These are phyloP conservation scores for Nettapus auritus DNA, from an alignment of 2,113 vertebrate genomes.

Conservation along the genomic window DNA sequence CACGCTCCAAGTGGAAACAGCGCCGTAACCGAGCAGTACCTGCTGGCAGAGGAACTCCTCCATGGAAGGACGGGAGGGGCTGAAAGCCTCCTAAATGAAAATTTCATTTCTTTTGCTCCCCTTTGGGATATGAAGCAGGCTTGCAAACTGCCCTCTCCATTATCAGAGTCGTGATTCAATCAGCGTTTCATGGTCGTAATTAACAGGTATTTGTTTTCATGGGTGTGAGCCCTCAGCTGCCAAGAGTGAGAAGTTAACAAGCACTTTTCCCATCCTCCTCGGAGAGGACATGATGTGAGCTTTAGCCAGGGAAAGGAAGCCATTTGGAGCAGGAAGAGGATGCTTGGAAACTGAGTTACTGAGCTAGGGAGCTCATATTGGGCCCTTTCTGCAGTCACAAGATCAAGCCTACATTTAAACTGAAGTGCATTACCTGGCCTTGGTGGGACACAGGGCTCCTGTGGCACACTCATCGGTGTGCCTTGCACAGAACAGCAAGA, in stretches of 20 bases:
- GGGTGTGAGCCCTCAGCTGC: constrained; percentile 31
- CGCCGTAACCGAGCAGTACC: not conserved
- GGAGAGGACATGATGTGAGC: constrained; percentile 19
- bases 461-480: not conserved
- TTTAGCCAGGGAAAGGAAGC: constrained; percentile 39
- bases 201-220: constrained; percentile 10
- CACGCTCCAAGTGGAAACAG: not conserved
- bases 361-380: constrained; percentile 9
- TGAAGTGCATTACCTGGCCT: not conserved
- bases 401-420: not conserved
- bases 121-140: not conserved
- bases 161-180: constrained; percentile 7
- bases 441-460: not conserved
- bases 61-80: not conserved
- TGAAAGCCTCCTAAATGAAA: not conserved
- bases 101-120: not conserved
- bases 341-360: constrained; percentile 19
- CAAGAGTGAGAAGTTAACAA: constrained; percentile 20
- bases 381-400: not conserved
- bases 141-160: not conserved
- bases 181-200: constrained; percentile 16
- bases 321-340: constrained; percentile 74
- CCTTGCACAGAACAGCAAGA: not conserved
- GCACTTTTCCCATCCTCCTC: not conserved
- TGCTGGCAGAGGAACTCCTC: not conserved